Percentiles rank a stretch among this genome's conserved stretches.
Evolutionary conservation across 2,113 vertebrate genomes (phyloP).

Genomic region (Neogale vison): DNA sequence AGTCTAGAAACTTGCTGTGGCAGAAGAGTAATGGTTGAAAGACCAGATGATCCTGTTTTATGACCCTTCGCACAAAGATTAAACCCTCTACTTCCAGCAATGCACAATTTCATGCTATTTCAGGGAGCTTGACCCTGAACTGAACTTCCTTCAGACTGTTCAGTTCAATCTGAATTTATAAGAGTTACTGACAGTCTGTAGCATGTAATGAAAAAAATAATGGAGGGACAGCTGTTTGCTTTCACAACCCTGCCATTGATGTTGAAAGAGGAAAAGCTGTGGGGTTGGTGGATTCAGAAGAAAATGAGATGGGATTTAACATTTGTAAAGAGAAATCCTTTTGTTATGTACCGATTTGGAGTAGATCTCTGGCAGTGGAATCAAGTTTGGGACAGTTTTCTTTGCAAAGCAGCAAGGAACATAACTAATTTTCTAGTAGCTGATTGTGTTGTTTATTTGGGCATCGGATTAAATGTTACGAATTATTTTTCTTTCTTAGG

Average conservation of each 20-base stretch:
- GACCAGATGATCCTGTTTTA: conserved; percentile 65
- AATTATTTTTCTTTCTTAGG: background rate
- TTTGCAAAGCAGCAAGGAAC: background rate
- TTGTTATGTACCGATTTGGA: background rate
- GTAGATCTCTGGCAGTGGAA: background rate
- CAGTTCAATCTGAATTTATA: conserved; percentile 51
- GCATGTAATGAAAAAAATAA: background rate
- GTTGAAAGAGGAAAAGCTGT: background rate
- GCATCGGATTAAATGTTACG: background rate
- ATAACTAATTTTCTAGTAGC: background rate
- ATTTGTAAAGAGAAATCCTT: conserved; percentile 16
- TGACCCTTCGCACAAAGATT: conserved; percentile 61
- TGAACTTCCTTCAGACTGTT: conserved; percentile 61
- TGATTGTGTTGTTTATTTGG: background rate
- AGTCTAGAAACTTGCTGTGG: background rate
- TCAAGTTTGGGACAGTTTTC: background rate
- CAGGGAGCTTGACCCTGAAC: conserved; percentile 62
- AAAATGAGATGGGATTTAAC: background rate
- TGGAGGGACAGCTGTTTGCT: conserved; percentile 45
- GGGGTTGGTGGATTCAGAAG: background rate
- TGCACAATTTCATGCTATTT: conserved; percentile 65
- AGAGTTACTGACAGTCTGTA: conserved; percentile 14
- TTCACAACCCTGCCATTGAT: background rate
- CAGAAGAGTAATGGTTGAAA: conserved; percentile 31
- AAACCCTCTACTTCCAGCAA: conserved; percentile 58